These are phyloP conservation scores for Sesamia nonagrioides DNA, from an alignment of 1,140 invertebrate species.

Conservation along the genomic window DNA sequence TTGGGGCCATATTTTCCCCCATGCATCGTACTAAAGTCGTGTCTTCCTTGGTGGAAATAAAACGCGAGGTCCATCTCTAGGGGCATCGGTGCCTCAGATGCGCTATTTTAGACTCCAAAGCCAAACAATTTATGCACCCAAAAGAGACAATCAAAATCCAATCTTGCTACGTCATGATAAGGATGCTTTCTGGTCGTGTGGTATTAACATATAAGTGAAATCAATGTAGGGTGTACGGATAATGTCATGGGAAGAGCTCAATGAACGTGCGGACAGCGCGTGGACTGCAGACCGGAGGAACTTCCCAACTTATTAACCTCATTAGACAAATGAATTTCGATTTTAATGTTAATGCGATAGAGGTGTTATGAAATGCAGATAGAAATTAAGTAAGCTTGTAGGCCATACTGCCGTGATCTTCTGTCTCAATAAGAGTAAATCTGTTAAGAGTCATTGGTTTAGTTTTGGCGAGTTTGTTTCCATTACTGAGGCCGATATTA, in stretches of 20 bases:
- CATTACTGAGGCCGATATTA: constrained; percentile 22
- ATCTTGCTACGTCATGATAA: constrained; percentile 21
- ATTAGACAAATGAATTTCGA: constrained; percentile 59
- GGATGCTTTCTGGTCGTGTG: constrained; percentile 50
- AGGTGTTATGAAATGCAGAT: constrained; percentile 39
- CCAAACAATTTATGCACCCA: constrained; percentile 60
- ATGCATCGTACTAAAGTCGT: constrained; percentile 84
- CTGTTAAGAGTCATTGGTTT: constrained; percentile 54
- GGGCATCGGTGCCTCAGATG: constrained; percentile 85
- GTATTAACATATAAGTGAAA: constrained; percentile 61
- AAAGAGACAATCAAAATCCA: constrained; percentile 34
- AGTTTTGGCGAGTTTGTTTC: constrained; percentile 44
- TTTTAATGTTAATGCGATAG: constrained; percentile 48
- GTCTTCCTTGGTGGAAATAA: constrained; percentile 86
- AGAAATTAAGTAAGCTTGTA: constrained; percentile 48
- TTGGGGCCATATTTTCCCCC: constrained; percentile 83
- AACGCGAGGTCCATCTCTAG: constrained; percentile 85
- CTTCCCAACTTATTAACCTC: constrained; percentile 64
- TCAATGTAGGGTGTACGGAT: constrained; percentile 69
- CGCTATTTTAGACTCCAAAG: constrained; percentile 70
- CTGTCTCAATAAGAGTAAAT: constrained; percentile 65
- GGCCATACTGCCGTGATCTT: constrained; percentile 55
- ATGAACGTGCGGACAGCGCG: constrained; percentile 83
- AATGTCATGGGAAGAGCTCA: constrained; percentile 87
- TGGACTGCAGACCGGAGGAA: constrained; percentile 79